phyloP scores from a whole-genome alignment of 2,113 vertebrate species.

The western clawed frog (Xenopus tropicalis) region UCB_Xtro_10.0 CM004449.2:82560501-82561000 shows the following conservation, averaged over 20 bases:
- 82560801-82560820: background rate
- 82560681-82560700: constrained; percentile 2
- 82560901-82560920: constrained; percentile 1
- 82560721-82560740: constrained; percentile 5
- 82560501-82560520: too few species aligned
- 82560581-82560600: too few species aligned
- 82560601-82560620: too few species aligned
- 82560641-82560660: background rate
- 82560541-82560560: too few species aligned
- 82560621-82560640: background rate
- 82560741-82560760: constrained; percentile 1
- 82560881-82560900: background rate
- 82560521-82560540: too few species aligned
- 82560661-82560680: background rate
- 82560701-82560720: background rate
- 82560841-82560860: constrained; percentile 1
- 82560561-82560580: too few species aligned
- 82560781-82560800: constrained; percentile 5
- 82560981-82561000: background rate
- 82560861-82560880: background rate
- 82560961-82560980: background rate
- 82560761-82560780: constrained; percentile 1
- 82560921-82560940: background rate
- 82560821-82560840: constrained; percentile 5
- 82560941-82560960: background rate